These are phyloP conservation scores for Stramonita haemastoma DNA, from an alignment of 2,888 invertebrate genomes.

Conservation along the genomic window DNA sequence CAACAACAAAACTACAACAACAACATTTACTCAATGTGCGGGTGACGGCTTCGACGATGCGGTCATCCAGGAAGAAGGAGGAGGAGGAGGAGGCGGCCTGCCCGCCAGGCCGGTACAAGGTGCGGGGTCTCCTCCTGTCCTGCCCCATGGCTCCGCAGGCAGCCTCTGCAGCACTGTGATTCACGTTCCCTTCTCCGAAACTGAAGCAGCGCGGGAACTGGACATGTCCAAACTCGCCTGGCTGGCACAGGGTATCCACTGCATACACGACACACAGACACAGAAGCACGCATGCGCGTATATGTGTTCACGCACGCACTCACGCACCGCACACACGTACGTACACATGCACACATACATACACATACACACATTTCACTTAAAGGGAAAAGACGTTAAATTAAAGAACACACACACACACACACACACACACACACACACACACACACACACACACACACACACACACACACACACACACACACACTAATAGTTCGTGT, in stretches of 20 bases:
- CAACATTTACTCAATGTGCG: not conserved
- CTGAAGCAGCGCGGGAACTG: slow-evolving; percentile 16
- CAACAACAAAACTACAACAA: no score
- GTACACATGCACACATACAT: no score
- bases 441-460: no score
- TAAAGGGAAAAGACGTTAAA: no score
- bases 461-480: no score
- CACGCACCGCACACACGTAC: no score
- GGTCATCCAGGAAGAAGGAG: not conserved
- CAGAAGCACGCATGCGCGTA: no score
- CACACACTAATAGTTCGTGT: no score
- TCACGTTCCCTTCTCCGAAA: not conserved
- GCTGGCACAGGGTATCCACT: not conserved
- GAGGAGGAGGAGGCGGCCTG: not conserved
- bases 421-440: no score
- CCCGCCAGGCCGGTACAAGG: not conserved
- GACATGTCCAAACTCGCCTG: not conserved
- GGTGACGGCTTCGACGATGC: not conserved
- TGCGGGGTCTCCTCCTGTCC: not conserved
- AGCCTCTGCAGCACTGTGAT: not conserved
- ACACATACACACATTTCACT: no score
- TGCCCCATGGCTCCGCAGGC: not conserved
- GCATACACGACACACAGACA: not conserved
- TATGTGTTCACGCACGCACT: no score
- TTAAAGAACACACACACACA: no score